Conservation (phyloP, 2,113 vertebrate species). For the Crotalus horridus region DNA sequence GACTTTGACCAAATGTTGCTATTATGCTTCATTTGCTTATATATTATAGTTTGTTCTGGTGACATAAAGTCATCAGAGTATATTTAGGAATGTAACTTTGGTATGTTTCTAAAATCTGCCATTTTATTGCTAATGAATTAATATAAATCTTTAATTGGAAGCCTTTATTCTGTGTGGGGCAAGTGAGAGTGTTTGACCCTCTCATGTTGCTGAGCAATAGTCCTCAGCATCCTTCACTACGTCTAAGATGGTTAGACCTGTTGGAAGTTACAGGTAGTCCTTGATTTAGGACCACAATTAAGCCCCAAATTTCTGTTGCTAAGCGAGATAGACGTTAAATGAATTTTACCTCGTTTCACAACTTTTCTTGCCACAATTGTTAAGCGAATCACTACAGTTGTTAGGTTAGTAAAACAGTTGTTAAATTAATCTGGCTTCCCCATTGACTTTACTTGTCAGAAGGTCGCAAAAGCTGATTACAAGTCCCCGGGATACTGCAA, state of each 20-base stretch:
- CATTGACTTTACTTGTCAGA: not conserved
- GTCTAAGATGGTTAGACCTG: not conserved
- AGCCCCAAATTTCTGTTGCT: not conserved
- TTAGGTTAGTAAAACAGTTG: not conserved
- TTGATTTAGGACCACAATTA: not conserved
- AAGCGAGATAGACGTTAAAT: not conserved
- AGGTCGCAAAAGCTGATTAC: not conserved
- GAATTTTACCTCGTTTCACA: not conserved
- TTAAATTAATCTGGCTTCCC: not conserved
- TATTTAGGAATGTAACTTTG: not conserved
- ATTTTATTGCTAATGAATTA: not conserved
- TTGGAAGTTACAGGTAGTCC: not conserved
- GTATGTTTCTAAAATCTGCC: not conserved
- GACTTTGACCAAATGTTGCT: not conserved
- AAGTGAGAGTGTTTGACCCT: not conserved
- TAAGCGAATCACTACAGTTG: not conserved
- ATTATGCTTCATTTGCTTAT: not conserved
- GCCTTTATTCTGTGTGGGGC: not conserved
- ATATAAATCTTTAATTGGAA: not conserved
- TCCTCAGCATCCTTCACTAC: not conserved
- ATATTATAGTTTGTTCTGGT: not conserved
- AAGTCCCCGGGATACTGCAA: not conserved
- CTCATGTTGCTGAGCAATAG: not conserved
- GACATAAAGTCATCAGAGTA: slow-evolving; percentile 2
- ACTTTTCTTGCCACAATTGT: not conserved